Conservation (phyloP, 2,888 invertebrate genomes). For the Thymelicus acteon region DNA sequence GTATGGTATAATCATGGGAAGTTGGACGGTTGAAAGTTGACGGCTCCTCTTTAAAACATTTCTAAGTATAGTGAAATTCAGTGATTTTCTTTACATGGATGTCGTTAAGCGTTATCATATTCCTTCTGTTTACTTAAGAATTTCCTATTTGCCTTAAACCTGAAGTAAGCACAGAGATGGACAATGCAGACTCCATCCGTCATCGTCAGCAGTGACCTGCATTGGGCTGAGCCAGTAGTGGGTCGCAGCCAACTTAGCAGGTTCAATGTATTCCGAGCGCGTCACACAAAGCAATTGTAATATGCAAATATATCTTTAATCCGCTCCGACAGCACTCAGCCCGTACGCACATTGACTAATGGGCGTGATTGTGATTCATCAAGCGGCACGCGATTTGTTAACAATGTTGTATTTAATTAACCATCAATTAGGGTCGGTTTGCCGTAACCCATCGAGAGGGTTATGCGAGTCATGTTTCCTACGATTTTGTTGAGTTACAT, state of each 20-base stretch:
- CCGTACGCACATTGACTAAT: conserved; percentile 33
- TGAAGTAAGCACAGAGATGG: too few species aligned
- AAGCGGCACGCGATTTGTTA: conserved; percentile 53
- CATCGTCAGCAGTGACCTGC: too few species aligned
- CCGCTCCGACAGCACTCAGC: conserved; percentile 23
- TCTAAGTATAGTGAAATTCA: too few species aligned
- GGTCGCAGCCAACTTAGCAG: background rate
- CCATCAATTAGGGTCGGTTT: conserved; percentile 57
- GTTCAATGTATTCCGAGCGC: conserved; percentile 16
- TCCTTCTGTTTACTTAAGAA: too few species aligned
- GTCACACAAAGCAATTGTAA: conserved; percentile 21
- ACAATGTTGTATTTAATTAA: conserved; percentile 51
- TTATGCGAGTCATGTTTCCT: conserved; percentile 53
- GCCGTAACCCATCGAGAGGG: conserved; percentile 45
- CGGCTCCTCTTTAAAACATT: too few species aligned
- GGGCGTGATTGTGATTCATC: conserved; percentile 43
- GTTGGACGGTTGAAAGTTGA: too few species aligned
- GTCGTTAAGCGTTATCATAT: too few species aligned
- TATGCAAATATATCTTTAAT: conserved; percentile 28
- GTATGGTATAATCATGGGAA: too few species aligned
- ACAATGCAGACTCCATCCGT: too few species aligned
- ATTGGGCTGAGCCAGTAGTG: too few species aligned
- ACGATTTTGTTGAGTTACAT: conserved; percentile 41
- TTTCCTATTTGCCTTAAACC: too few species aligned
- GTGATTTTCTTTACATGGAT: too few species aligned